phyloP scores from a whole-genome alignment of 2,797 vertebrate species.

The Girardinus metallicus region DNA sequence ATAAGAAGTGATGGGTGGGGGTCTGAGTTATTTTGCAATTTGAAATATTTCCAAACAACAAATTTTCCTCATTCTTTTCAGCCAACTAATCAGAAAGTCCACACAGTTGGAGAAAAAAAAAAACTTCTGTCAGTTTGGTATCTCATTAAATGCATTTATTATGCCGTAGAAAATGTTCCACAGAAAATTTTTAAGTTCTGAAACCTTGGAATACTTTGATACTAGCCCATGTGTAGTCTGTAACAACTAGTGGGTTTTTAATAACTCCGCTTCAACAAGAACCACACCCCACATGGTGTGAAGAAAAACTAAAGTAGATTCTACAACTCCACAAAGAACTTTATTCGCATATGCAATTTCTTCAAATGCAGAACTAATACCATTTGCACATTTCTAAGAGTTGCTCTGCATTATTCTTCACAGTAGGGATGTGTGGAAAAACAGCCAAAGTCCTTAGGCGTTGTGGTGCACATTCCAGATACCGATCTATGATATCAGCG shows the following conservation, averaged over 20 bases:
- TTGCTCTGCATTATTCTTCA: background rate
- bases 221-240: background rate
- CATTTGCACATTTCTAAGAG: background rate
- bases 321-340: slow-evolving; percentile 30
- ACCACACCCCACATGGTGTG: background rate
- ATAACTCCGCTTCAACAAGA: background rate
- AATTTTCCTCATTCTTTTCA: background rate
- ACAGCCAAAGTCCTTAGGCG: background rate
- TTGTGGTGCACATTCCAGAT: background rate
- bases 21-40: background rate
- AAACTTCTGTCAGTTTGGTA: background rate
- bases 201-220: background rate
- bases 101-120: background rate
- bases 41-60: background rate
- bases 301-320: background rate
- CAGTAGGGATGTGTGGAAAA: background rate
- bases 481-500: slow-evolving; percentile 2
- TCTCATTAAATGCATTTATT: background rate
- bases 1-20: background rate
- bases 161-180: background rate
- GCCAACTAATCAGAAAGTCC: background rate
- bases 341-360: slow-evolving; percentile 45
- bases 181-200: background rate
- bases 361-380: slow-evolving; percentile 8
- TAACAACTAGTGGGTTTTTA: background rate